Evolutionary conservation across 2,113 vertebrate genomes (phyloP), one percentile per base, ranked within the genome.

Genomic region (Cottus gobio): DNA sequence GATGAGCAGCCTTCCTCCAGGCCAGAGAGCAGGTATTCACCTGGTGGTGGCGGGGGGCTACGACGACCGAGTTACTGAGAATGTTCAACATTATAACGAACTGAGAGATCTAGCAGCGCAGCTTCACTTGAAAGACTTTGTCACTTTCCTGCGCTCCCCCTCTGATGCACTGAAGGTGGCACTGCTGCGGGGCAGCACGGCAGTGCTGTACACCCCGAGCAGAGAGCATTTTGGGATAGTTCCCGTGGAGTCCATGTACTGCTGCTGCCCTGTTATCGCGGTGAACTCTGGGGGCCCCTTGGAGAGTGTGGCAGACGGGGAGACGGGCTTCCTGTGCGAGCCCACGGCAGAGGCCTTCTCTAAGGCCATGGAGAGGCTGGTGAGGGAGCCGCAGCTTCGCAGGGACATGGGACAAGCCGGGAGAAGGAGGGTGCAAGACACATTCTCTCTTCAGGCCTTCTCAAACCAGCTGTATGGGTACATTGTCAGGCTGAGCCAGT

Each of bases 151-250:
- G 86, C 95, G 95, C 26, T 99, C 98, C 0, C 97, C 97, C 77
- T 96, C 97, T 0, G 98, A 99, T 81, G 93, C 89, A 7, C 94
- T 97, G 90, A 99, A 99, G 86, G 93, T 97, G 64, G 94, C 95
- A 1, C 95, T 99, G 80, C 94, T 98, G 36, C 94, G 57, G 2
- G 92, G 90, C 66, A 95, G 95, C 66, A 46, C 93, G 0, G 97
- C 96, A 5, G 97, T 99, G 73, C 95, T 99, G 20, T 99, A 99
- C 83, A 99, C 98, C 13, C 98, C 98, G 0, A 97, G 96, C 93
- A 96, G 96, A 48, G 98, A 99, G 85, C 98, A 99, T 86, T 99
- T 99, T 28, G 98, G 98, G 79, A 99, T 99, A 6, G 98, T 99
- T 62, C 98, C 98, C 0, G 76, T 99, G 28, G 98, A 99, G 80